These are phyloP conservation scores for Mirza zaza DNA, from an alignment of 2,113 vertebrate species.

Conservation along the genomic window DNA sequence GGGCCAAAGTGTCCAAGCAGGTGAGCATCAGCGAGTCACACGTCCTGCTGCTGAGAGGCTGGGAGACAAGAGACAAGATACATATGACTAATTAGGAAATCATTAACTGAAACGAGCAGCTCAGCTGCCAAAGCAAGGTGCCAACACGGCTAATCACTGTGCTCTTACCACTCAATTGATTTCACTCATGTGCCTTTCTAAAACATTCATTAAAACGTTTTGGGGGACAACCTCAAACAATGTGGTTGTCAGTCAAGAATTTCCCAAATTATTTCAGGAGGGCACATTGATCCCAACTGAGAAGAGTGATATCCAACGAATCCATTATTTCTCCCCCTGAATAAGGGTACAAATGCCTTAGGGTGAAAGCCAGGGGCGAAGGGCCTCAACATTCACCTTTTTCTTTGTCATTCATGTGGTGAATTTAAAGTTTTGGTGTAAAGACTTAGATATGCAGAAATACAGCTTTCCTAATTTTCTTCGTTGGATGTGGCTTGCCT, in stretches of 20 bases:
- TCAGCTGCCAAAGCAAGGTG: slow-evolving; percentile 54
- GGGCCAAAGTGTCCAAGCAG: slow-evolving; percentile 98
- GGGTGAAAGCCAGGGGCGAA: neutral
- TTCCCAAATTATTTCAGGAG: neutral
- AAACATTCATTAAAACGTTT: slow-evolving; percentile 23
- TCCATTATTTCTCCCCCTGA: neutral
- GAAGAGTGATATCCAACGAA: no score
- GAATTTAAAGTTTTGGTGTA: neutral
- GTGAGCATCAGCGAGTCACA: slow-evolving; percentile 73
- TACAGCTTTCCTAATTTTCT: neutral
- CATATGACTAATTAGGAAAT: slow-evolving; percentile 37
- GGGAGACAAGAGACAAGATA: neutral
- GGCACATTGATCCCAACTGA: neutral
- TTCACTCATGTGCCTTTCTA: slow-evolving; percentile 11
- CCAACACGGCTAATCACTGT: slow-evolving; percentile 25
- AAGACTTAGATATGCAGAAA: neutral
- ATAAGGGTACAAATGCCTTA: neutral
- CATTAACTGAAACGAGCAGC: neutral
- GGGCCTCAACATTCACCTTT: neutral
- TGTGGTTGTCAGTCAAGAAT: neutral
- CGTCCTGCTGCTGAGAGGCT: neutral
- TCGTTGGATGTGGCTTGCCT: neutral
- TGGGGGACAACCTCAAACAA: neutral
- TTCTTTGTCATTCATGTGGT: neutral
- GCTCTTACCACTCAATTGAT: slow-evolving; percentile 50